Evolutionary conservation across 2,797 vertebrate species (phyloP).

Genomic region (Silurus aristotelis): DNA sequence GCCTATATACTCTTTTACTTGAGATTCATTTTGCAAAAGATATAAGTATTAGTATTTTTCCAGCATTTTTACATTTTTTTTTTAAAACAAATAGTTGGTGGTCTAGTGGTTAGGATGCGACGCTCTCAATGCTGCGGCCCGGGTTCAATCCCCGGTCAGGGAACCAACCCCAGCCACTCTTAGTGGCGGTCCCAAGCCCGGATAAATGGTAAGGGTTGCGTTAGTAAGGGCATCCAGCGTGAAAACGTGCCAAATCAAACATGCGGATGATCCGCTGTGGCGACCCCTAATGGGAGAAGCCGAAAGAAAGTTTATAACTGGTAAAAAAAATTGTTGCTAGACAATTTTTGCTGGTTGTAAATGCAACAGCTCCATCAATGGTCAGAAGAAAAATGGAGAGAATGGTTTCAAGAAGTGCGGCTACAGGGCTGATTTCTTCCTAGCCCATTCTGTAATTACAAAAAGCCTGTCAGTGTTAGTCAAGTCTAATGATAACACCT

Average conservation of each 20-base stretch:
- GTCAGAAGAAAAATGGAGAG: not conserved
- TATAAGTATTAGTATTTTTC: not conserved
- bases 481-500: not conserved
- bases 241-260: too few relatives aligned
- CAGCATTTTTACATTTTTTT: not conserved
- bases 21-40: not conserved
- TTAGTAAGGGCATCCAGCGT: too few relatives aligned
- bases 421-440: not conserved
- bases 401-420: not conserved
- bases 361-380: not conserved
- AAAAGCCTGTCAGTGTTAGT: not conserved
- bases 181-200: too few relatives aligned
- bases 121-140: too few relatives aligned
- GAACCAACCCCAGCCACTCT: too few relatives aligned
- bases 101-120: too few relatives aligned
- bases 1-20: not conserved
- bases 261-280: too few relatives aligned
- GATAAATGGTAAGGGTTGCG: too few relatives aligned
- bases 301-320: not conserved
- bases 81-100: too few relatives aligned
- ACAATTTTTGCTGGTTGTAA: not conserved
- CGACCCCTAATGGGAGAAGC: too few relatives aligned
- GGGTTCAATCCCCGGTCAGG: too few relatives aligned
- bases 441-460: not conserved
- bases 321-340: not conserved